Base-by-base conservation (phyloP, 1,140 invertebrate genomes). In the Campoletis sonorensis region DNA sequence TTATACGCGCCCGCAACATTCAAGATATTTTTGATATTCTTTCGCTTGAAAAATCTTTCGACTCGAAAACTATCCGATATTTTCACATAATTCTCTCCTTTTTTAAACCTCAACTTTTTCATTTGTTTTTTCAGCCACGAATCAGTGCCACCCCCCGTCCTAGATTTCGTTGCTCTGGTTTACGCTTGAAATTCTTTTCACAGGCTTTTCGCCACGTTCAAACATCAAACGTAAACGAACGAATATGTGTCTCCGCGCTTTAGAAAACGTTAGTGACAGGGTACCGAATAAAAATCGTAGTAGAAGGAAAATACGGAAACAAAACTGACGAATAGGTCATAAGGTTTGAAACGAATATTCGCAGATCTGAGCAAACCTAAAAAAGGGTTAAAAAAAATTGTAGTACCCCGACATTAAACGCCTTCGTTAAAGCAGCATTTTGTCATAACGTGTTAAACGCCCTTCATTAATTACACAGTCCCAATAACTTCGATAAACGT, bases 191-290 rank as follows among this genome's bases (percentile, higher is more conserved):
- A 58, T 23, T 58, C 54, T 58, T 58, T 58, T 58, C 16, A 58
- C 18, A 58, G 16, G 58, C 54, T 49, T 10, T 40, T 40, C 79
- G 45, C 75, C 67, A 76, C 79, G 79, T 83, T 64, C 23, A 82
- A 86, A 83, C 83, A 87, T 87, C 82, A 86, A 87, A 86, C 18
- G 7, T 15, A 68, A 16, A 30, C 75, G 58, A 27, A 16, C 72
- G 79, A 70, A 40, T 13, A 72, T 27, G 33, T 27, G 15, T 26
- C n/a, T 10, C 26, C n/a, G 0, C 26, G 27, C 23, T 16, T 10
- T 68, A 18, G 33, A 40, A 15, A 40, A 37, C 8, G 5, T 13
- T 13, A 45, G 40, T n/a, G 68, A 37, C 15, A 71, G 33, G 33
- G 16, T 58, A n/a, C 5, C 54, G 40, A 45, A 58, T 58, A 23